phyloP scores from a whole-genome alignment of 2,888 invertebrate genomes.

The Drosophila neotestacea region DNA sequence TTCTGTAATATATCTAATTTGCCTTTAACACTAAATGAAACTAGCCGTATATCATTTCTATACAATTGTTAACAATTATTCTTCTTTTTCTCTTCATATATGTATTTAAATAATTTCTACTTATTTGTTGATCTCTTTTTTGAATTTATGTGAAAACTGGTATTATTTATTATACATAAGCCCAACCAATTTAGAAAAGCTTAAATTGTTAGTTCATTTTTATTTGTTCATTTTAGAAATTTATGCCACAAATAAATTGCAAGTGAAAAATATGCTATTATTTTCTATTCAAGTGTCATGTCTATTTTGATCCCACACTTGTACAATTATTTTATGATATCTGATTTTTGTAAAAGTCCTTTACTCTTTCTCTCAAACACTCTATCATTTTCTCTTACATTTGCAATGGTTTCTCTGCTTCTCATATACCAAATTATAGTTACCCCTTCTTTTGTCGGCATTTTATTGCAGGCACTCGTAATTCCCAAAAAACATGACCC shows the following conservation, averaged over 20 bases:
- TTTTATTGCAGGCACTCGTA: slow-evolving; percentile 20
- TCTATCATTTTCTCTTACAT: not conserved
- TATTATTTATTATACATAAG: not conserved
- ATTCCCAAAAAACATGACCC: slow-evolving; percentile 50
- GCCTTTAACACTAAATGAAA: no score
- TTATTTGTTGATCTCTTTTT: no score
- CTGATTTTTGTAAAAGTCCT: not conserved
- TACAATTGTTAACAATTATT: no score
- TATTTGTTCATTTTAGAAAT: not conserved
- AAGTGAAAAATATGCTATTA: no score
- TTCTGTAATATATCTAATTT: no score
- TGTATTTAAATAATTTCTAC: no score
- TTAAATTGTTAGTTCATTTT: not conserved
- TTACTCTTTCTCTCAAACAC: not conserved
- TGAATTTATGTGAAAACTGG: no score
- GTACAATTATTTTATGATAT: not conserved
- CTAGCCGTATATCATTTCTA: no score
- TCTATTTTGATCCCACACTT: not conserved
- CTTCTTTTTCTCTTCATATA: no score
- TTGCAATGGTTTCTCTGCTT: not conserved
- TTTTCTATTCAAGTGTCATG: not conserved
- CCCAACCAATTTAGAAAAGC: not conserved
- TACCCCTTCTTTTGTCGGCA: slow-evolving; percentile 7
- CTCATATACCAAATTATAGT: slow-evolving; percentile 1
- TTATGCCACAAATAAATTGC: no score